A percentile compares a stretch with the other conserved stretches of the same genome.
Evolutionary conservation across 2,888 invertebrate species (phyloP).

Genomic region (Stenodema calcarata): DNA sequence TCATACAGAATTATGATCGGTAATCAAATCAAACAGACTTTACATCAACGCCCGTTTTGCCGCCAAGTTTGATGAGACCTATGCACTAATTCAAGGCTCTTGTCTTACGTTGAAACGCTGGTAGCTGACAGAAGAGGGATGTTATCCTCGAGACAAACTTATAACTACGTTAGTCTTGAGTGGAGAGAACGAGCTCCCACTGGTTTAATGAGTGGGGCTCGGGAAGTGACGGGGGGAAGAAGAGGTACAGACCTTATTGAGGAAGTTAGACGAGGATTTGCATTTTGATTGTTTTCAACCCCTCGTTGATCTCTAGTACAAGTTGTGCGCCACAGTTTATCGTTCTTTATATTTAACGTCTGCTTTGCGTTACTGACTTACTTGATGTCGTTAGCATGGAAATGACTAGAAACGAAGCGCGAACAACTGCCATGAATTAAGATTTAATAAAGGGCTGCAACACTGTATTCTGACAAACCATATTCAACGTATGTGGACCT

Average conservation of each 20-base stretch:
- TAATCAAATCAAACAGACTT: no score
- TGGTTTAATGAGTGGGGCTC: slow-evolving; percentile 13
- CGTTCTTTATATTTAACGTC: not conserved
- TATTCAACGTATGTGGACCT: no score
- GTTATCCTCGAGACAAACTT: slow-evolving; percentile 35
- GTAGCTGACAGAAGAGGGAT: not conserved
- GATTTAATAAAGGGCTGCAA: not conserved
- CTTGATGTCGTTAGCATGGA: not conserved
- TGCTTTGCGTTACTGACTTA: not conserved
- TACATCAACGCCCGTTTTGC: not conserved
- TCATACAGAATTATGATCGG: no score
- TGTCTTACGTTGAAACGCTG: not conserved
- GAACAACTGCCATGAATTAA: not conserved
- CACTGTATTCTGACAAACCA: not conserved
- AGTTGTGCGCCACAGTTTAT: not conserved
- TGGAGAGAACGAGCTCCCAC: slow-evolving; percentile 3
- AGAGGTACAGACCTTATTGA: slow-evolving; percentile 32
- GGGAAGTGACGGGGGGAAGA: not conserved
- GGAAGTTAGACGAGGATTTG: slow-evolving; percentile 40
- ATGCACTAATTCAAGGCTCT: slow-evolving; percentile 30
- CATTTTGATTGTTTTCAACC: slow-evolving; percentile 35
- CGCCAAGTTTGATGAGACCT: slow-evolving; percentile 19
- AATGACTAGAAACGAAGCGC: not conserved
- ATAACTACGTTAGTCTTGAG: slow-evolving; percentile 39
- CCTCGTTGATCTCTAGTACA: slow-evolving; percentile 1